Percentiles rank a stretch among this genome's conserved stretches.
Evolutionary conservation across 2,888 invertebrate species (phyloP).

Genomic region (Sarcophaga rosellei): DNA sequence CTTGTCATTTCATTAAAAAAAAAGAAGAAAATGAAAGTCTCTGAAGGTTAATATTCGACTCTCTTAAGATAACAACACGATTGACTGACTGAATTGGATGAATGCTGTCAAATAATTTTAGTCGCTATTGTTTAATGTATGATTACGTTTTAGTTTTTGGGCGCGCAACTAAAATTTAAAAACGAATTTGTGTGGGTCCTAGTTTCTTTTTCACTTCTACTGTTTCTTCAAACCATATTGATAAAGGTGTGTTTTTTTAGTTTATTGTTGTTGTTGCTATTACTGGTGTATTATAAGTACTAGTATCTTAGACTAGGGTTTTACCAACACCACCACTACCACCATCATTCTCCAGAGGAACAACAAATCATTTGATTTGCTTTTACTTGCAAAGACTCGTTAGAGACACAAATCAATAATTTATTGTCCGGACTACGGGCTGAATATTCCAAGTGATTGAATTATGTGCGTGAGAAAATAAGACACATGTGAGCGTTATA

Average conservation of each 20-base stretch:
- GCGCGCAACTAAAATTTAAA: neutral
- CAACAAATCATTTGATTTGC: slow-evolving; percentile 46
- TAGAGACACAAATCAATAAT: slow-evolving; percentile 68
- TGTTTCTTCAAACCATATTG: neutral
- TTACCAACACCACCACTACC: slow-evolving; percentile 12
- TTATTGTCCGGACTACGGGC: slow-evolving; percentile 56
- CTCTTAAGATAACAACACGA: slow-evolving; percentile 42
- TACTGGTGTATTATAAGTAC: neutral
- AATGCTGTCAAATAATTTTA: slow-evolving; percentile 63
- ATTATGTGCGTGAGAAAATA: slow-evolving; percentile 78
- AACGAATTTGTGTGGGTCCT: slow-evolving; percentile 63
- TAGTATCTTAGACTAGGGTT: neutral
- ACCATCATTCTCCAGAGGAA: slow-evolving; percentile 7
- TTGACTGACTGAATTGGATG: neutral
- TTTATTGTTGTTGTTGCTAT: neutral
- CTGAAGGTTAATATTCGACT: slow-evolving; percentile 16
- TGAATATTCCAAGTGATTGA: slow-evolving; percentile 71
- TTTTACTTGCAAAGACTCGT: slow-evolving; percentile 50
- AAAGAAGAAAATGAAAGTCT: neutral
- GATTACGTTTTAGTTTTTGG: neutral
- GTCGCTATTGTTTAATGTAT: slow-evolving; percentile 46
- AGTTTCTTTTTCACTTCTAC: neutral
- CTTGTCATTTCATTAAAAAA: slow-evolving; percentile 8
- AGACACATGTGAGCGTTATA: slow-evolving; percentile 36
- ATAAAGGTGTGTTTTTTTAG: slow-evolving; percentile 44